phyloP scores from a whole-genome alignment of 1,140 invertebrate genomes.

The Neodiprion pinetum region DNA sequence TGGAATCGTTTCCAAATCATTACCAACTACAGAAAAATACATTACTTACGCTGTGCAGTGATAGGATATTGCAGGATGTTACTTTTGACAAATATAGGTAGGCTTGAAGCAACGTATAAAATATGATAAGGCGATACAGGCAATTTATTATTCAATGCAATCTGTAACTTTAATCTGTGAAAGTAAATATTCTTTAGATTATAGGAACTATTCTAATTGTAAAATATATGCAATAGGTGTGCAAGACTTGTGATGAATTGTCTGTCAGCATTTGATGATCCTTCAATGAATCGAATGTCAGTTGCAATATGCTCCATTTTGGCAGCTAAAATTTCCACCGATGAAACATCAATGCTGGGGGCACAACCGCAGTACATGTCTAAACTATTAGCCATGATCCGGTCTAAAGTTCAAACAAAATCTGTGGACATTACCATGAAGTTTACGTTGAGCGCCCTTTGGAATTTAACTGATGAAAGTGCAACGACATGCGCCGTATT shows the following conservation, averaged over 20 bases:
- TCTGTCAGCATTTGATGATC: conserved; percentile 75
- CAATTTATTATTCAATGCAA: too few species aligned
- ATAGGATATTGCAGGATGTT: conserved; percentile 80
- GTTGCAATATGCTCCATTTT: conserved; percentile 83
- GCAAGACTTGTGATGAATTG: conserved; percentile 80
- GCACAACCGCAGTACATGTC: conserved; percentile 76
- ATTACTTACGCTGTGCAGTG: conserved; percentile 78
- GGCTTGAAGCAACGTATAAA: neutral
- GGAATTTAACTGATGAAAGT: conserved; percentile 85
- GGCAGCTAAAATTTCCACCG: conserved; percentile 77
- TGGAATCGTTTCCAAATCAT: conserved; percentile 76
- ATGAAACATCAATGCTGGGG: conserved; percentile 76
- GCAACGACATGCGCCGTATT: conserved; percentile 78
- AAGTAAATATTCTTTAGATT: too few species aligned
- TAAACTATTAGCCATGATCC: conserved; percentile 75
- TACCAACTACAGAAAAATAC: conserved; percentile 82
- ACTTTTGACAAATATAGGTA: conserved; percentile 74
- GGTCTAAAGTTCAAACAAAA: conserved; percentile 67
- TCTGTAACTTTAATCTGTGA: too few species aligned
- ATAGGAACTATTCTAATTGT: too few species aligned
- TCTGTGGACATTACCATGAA: conserved; percentile 79
- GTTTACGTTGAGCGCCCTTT: conserved; percentile 82
- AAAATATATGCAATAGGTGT: conserved; percentile 58
- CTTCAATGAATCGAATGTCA: conserved; percentile 81
- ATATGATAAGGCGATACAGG: neutral